Evolutionary conservation across 1,140 invertebrate genomes (phyloP).

Genomic region (Megathymus violae): DNA sequence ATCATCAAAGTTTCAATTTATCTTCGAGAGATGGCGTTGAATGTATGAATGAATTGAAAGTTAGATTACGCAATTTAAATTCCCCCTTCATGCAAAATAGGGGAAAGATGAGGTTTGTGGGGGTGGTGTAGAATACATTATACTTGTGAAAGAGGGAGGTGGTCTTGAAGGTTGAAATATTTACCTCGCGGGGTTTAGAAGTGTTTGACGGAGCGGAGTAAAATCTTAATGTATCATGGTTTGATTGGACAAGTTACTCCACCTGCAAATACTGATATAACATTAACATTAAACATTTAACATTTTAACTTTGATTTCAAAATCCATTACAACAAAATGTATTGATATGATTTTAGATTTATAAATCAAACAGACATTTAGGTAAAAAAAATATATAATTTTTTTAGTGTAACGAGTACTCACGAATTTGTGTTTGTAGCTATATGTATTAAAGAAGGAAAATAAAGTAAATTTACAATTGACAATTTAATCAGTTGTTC

Average conservation of each 20-base stretch:
- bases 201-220: constrained; percentile 69
- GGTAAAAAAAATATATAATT: too few species aligned
- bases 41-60: constrained; percentile 84
- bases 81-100: constrained; percentile 83
- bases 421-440: too few species aligned
- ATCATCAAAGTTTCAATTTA: constrained; percentile 79
- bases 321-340: too few species aligned
- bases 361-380: too few species aligned
- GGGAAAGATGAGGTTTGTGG: constrained; percentile 79
- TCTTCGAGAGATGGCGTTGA: constrained; percentile 79
- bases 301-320: too few species aligned
- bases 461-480: too few species aligned
- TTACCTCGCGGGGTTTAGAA: constrained; percentile 79
- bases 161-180: constrained; percentile 69
- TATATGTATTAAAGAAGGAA: too few species aligned
- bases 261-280: too few species aligned
- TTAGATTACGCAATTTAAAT: constrained; percentile 84
- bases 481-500: too few species aligned
- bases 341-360: too few species aligned
- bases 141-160: constrained; percentile 53
- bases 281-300: too few species aligned
- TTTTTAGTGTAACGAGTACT: too few species aligned
- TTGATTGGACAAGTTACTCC: constrained; percentile 74
- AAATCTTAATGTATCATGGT: constrained; percentile 82
- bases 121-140: constrained; percentile 76